phyloP scores from a whole-genome alignment of 2,888 invertebrate species.

The Dynastes maya region DNA sequence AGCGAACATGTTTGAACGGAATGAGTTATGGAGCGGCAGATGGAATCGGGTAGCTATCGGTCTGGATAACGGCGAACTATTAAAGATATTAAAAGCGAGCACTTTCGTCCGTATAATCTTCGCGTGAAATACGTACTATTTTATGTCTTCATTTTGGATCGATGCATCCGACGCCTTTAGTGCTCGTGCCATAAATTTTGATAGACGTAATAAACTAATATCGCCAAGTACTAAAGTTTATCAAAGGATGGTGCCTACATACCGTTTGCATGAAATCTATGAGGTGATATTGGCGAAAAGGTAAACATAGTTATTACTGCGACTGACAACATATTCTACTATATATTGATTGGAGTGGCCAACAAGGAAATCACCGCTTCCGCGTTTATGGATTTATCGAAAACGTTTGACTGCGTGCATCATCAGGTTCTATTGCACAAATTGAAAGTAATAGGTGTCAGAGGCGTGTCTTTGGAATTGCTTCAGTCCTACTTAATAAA shows the following conservation, averaged over 20 bases:
- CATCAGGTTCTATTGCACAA: too few species aligned
- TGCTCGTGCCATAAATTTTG: constrained; percentile 12
- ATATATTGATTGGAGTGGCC: too few species aligned
- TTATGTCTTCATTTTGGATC: constrained; percentile 32
- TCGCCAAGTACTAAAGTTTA: neutral
- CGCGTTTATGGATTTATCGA: too few species aligned
- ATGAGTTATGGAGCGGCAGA: constrained; percentile 32
- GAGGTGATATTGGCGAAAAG: neutral
- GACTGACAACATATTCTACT: neutral
- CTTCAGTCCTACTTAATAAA: too few species aligned
- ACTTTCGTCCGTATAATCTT: constrained; percentile 32
- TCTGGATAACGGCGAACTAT: constrained; percentile 18
- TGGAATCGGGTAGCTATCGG: constrained; percentile 31
- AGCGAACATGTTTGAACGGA: constrained; percentile 20
- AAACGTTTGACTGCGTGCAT: too few species aligned
- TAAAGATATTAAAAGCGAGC: constrained; percentile 23
- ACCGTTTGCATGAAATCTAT: neutral
- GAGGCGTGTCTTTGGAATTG: too few species aligned
- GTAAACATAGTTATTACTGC: neutral
- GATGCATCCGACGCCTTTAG: constrained; percentile 17
- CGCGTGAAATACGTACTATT: constrained; percentile 17
- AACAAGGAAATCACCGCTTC: too few species aligned
- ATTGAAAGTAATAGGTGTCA: too few species aligned
- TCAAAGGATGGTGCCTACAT: neutral
- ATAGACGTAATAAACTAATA: constrained; percentile 19